Conservation (phyloP, 2,113 vertebrate genomes). For the Andinoacara biseriatus region DNA sequence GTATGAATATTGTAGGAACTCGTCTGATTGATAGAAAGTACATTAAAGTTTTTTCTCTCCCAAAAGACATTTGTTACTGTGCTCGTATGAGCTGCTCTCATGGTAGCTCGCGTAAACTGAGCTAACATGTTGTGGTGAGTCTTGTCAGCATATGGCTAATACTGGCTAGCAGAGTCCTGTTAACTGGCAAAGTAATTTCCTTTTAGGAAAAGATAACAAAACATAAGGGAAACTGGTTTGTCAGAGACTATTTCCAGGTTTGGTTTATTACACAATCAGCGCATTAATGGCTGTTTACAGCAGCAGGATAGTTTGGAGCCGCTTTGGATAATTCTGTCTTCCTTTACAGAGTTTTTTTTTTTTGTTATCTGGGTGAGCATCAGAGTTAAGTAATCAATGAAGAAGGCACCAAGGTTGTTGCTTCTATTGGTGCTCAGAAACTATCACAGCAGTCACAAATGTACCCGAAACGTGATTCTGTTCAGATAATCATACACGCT, state of each 20-base stretch:
- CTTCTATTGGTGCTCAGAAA: background rate
- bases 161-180: background rate
- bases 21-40: too few relatives aligned
- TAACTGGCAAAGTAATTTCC: too few relatives aligned
- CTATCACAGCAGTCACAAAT: background rate
- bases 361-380: too few relatives aligned
- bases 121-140: background rate
- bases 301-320: too few relatives aligned
- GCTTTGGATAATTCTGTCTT: too few relatives aligned
- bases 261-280: background rate
- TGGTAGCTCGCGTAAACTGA: background rate
- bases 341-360: too few relatives aligned
- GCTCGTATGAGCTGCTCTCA: background rate
- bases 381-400: background rate
- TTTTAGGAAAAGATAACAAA: too few relatives aligned
- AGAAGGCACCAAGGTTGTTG: background rate
- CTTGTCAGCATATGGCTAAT: background rate
- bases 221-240: background rate
- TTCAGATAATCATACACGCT: too few relatives aligned
- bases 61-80: background rate
- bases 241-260: background rate
- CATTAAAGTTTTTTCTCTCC: background rate
- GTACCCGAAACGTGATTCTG: background rate
- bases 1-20: too few relatives aligned
- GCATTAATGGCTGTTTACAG: background rate